Base-by-base conservation (phyloP, 2,797 vertebrate genomes). In the Numenius phaeopus region DNA sequence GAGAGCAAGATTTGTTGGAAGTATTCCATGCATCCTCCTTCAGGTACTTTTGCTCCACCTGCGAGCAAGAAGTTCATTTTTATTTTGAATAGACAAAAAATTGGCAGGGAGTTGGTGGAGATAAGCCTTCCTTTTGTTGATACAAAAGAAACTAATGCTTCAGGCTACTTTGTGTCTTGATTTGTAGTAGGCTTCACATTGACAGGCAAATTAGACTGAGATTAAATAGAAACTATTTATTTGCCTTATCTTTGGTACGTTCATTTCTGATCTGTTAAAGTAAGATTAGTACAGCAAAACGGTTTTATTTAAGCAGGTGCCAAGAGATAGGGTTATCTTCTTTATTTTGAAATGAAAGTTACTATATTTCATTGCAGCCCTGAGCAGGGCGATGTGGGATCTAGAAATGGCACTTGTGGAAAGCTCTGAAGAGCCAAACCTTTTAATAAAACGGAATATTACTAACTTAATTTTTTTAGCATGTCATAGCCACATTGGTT, bases 141-240 rank as follows among this genome's bases (percentile, higher is more conserved):
- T n/a, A 83, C 52, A 80, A 85, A 92, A 81, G 67, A 72, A 92
- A 85, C 78, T 10, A 90, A 49, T 89, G 80, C 93, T 95, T 90
- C 78, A 85, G 86, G 93, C 83, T 80, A 39, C 57, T 54, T 92
- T 81, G 65, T 71, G 15, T 58, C 78, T 83, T 85, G 52, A 75
- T 92, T 90, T 96, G 29, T 65, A 57, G 75, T 34, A 83, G 71
- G 58, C 46, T 87, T 87, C 52, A 76, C 42, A 14, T 11, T 52
- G 64, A 64, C 54, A 83, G 84, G 87, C 61, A 96, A 94, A 87
- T 92, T 75, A 75, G 72, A 59, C 72, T 69, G 71, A 87, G 61
- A 92, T 94, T 61, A 94, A 94, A 71, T 65, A 61, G 57, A 65
- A 95, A 40, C 34, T 71, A 37, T 87, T 88, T 59, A 71, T 93